These are phyloP conservation scores for Agapornis canus DNA, from an alignment of 2,797 vertebrate genomes.

Conservation along the genomic window DNA sequence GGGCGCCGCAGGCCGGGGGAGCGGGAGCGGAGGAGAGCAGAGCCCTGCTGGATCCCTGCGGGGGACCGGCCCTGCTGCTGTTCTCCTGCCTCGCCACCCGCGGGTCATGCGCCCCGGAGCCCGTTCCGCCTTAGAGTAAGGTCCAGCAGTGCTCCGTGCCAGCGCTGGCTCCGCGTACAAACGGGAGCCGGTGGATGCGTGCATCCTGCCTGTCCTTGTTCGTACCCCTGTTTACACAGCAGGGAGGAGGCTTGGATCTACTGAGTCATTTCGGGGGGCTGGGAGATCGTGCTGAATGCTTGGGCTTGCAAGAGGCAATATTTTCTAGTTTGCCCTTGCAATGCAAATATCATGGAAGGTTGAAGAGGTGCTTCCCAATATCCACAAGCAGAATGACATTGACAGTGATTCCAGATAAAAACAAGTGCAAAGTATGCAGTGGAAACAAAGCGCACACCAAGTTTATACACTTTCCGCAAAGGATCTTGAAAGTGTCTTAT, in stretches of 20 bases:
- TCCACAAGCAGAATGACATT: neutral
- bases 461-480: neutral
- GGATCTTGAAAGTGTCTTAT: neutral
- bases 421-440: neutral
- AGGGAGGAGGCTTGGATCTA: neutral
- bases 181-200: accelerated
- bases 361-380: neutral
- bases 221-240: neutral
- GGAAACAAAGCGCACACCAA: neutral
- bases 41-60: accelerated
- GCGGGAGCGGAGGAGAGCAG: accelerated
- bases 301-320: neutral
- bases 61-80: neutral
- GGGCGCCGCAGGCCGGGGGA: accelerated
- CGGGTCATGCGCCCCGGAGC: accelerated
- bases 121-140: accelerated
- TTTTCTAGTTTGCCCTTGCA: neutral
- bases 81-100: accelerated
- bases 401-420: neutral
- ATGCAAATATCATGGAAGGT: neutral
- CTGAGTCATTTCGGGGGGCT: neutral
- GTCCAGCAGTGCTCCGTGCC: neutral
- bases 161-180: neutral
- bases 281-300: neutral
- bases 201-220: neutral